Base-by-base conservation (phyloP, 2,888 invertebrate species). In the Drosophila mayaguana region DNA sequence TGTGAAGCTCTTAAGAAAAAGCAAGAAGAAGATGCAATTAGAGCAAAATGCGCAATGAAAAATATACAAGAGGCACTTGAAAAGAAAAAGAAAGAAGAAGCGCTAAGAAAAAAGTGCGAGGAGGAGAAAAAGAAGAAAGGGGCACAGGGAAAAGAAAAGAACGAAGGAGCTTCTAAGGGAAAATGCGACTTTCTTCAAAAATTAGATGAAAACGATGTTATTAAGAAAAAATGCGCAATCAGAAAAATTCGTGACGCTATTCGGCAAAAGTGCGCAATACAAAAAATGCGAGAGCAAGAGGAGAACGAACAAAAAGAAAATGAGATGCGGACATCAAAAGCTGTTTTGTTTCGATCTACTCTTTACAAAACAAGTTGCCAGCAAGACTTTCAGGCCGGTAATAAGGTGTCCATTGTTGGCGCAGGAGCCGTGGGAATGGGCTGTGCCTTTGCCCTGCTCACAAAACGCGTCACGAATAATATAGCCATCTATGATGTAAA, bases 391-490 rank as follows among this genome's bases (percentile, higher is more conserved):
- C 66, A 69, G 20, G 18, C 14, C 9, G 51, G 51, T 6, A 50
- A 50, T 3, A 50, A 50, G 8, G 50, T 50, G 2, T 96, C 97
- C 0, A 94, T 97, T 59, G 96, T 97, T 14, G 97, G 97, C 1
- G 95, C 96, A 4, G 97, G 97, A 0, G 95, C 95, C 91, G 97
- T 97, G 57, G 97, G 97, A 64, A 97, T 97, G 97, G 97, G 97
- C 0, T 95, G 96, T 72, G 97, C 97, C 38, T 96, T 96, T 93
- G 95, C 95, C 59, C 94, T 97, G 90, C 94, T 97, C 38, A 95
- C 96, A 11, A 96, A 96, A 94, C 96, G 95, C 56, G 94, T 97
- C 14, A 95, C 96, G 0, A 95, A 95, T 88, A 96, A 97, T 83
- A 92, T 98, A 5, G 96, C 95, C 0, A 92, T 98, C 69, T 95